phyloP scores from a whole-genome alignment of 2,888 invertebrate genomes.

The Eupithecia abbreviata region DNA sequence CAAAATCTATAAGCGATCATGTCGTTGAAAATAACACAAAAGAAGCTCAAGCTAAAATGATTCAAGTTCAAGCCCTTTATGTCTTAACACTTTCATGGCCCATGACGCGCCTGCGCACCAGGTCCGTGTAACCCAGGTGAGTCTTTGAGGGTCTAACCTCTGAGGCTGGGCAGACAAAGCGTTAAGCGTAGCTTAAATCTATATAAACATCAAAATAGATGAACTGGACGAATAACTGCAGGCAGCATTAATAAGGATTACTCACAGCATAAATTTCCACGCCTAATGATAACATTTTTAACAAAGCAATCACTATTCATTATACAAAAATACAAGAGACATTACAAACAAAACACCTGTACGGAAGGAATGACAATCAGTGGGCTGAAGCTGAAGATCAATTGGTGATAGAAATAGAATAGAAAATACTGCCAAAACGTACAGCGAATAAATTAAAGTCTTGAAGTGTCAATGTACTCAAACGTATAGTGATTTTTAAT shows the following conservation, averaged over 20 bases:
- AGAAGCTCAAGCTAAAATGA: neutral
- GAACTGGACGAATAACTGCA: neutral
- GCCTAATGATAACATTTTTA: neutral
- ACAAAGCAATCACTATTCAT: constrained; percentile 16
- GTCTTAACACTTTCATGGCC: neutral
- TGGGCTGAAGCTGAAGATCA: constrained; percentile 24
- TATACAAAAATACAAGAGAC: constrained; percentile 12
- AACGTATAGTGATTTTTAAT: constrained; percentile 16
- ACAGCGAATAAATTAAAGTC: constrained; percentile 23
- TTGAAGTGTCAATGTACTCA: constrained; percentile 29
- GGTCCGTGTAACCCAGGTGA: no score
- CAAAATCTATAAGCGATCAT: neutral
- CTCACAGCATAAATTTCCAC: constrained; percentile 9
- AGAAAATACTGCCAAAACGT: constrained; percentile 36
- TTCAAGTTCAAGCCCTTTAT: neutral
- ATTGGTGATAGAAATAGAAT: constrained; percentile 38
- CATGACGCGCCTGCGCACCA: no score
- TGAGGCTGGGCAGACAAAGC: no score
- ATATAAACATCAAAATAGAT: neutral
- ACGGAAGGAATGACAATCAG: constrained; percentile 26
- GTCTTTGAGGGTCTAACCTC: no score
- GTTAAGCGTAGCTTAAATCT: neutral
- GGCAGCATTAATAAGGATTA: neutral
- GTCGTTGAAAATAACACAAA: no score
- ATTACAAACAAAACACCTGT: constrained; percentile 27